Evolutionary conservation across 2,797 vertebrate species (phyloP).

Genomic region (Aulostomus chinensis): DNA sequence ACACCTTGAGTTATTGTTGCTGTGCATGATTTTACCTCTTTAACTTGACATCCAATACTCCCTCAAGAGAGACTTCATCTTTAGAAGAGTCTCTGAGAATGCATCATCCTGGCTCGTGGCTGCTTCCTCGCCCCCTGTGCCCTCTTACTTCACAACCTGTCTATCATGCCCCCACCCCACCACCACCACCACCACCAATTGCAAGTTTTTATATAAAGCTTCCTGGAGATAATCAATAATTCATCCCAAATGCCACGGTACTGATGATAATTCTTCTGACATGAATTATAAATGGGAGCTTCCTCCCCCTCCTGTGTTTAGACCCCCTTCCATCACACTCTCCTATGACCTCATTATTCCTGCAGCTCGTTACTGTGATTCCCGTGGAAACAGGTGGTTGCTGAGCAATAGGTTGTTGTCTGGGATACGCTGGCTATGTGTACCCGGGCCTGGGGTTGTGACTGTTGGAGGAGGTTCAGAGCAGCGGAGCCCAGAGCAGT

Average conservation of each 20-base stretch:
- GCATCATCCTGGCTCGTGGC: constrained; percentile 13
- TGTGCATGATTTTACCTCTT: too few species aligned
- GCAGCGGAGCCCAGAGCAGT: neutral
- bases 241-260: constrained; percentile 79
- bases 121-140: constrained; percentile 9
- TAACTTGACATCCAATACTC: constrained; percentile 4
- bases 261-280: constrained; percentile 82
- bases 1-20: too few species aligned
- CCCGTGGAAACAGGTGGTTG: constrained; percentile 78
- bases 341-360: constrained; percentile 71
- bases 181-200: too few species aligned
- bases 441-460: neutral
- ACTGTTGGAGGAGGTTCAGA: too few species aligned
- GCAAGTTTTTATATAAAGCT: constrained; percentile 77
- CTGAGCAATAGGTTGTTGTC: constrained; percentile 42
- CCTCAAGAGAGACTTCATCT: constrained; percentile 25
- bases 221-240: constrained; percentile 81
- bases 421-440: constrained; percentile 17
- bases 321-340: constrained; percentile 44
- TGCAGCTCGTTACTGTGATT: constrained; percentile 56
- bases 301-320: constrained; percentile 68
- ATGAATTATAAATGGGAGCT: constrained; percentile 83
- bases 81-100: constrained; percentile 11
- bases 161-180: constrained; percentile 54
- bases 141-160: constrained; percentile 48